Percentiles rank a stretch among this genome's conserved stretches.
Evolutionary conservation across 2,888 invertebrate species (phyloP).

Genomic region (Apodemia hepburni): DNA sequence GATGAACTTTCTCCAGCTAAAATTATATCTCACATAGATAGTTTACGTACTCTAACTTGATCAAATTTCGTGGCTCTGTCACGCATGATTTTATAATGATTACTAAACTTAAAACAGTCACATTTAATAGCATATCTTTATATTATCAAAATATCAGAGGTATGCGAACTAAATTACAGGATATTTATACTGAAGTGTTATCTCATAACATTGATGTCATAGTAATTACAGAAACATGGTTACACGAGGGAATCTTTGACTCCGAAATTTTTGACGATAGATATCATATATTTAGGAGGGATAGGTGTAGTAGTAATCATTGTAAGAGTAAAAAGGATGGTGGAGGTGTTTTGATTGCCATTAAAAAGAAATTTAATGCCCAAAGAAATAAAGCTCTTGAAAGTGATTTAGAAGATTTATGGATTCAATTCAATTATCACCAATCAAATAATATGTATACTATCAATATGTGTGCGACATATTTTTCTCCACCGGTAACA

Average conservation of each 20-base stretch:
- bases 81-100: no score
- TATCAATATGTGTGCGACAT: background rate
- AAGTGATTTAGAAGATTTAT: background rate
- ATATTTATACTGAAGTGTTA: background rate
- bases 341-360: conserved; percentile 9
- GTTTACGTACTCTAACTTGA: no score
- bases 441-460: background rate
- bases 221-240: background rate
- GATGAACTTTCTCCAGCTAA: conserved; percentile 12
- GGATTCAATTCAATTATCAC: background rate
- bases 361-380: conserved; percentile 11
- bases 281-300: background rate
- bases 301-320: background rate
- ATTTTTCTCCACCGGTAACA: background rate
- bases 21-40: no score
- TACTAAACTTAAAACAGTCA: no score
- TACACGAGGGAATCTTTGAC: background rate
- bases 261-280: background rate
- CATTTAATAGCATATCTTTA: background rate
- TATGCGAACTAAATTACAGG: background rate
- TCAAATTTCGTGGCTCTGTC: no score
- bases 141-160: background rate
- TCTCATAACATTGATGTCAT: background rate
- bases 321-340: background rate
- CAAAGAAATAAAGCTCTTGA: background rate